Conservation (phyloP, 2,888 invertebrate genomes). For the Volucella bombylans region DNA sequence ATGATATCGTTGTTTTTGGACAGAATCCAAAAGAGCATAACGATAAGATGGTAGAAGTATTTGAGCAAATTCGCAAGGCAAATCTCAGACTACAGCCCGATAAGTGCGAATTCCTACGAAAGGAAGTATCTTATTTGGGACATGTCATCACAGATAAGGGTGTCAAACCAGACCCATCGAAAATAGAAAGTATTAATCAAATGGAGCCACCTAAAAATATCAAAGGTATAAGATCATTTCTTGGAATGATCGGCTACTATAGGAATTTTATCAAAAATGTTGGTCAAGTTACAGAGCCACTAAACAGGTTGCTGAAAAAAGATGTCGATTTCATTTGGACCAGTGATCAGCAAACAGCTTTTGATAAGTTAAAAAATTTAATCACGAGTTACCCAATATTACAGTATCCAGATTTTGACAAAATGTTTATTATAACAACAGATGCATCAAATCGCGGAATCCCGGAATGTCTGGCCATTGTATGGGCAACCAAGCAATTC, state of each 20-base stretch:
- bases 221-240: neutral
- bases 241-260: neutral
- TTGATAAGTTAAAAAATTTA: no score
- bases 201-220: neutral
- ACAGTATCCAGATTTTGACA: neutral
- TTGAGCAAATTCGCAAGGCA: neutral
- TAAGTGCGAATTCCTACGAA: neutral
- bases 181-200: slow-evolving; percentile 1
- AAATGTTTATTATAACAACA: neutral
- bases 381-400: neutral
- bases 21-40: neutral
- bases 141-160: neutral
- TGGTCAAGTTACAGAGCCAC: neutral
- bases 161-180: neutral
- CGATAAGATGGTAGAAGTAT: neutral
- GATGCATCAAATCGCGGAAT: no score
- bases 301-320: neutral
- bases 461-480: neutral
- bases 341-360: neutral
- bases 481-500: neutral
- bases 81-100: neutral
- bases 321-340: neutral
- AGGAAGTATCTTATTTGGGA: no score
- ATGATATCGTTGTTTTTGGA: neutral
- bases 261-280: neutral